Base-by-base conservation (phyloP, 2,888 invertebrate genomes). In the Laspeyria flexula region DNA sequence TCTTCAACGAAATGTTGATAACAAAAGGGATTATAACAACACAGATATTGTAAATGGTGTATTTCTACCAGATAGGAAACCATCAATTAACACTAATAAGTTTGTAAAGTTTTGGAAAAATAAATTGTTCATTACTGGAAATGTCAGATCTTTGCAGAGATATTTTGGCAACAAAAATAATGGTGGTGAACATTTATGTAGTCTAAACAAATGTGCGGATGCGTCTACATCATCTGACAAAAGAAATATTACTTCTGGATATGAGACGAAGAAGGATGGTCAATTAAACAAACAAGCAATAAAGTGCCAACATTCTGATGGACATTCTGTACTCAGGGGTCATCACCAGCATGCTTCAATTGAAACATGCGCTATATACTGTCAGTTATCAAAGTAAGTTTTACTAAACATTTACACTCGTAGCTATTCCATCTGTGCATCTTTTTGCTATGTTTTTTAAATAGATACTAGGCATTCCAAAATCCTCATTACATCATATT, bases 101-200 rank as follows among this genome's bases (percentile, higher is more conserved):
- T 90, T 91, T 69, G 83, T 91, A 1, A 91, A 88, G 58, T 91
- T 91, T 74, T 92, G 92, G 90, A 92, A 91, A 75, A 90, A 85
- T 61, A 92, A 91, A 71, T 74, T 91, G 42, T 87, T 91, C 55
- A 69, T 91, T 38, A 87, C 85, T 67, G 90, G 90, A 21, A 90
- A 91, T 73, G 90, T 91, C 12, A 80, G 88, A 62, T 82, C 91
- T 35, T 73, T 92, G 49, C 91, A 91, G 60, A 81, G 87, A 77
- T 91, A 88, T 75, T 91, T 91, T 73, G 82, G 86, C 4, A 86
- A 76, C 65, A 89, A 90, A 79, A 83, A 71, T 52, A 75, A 60
- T 67, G 77, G 73, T 56, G 77, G 77, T 46, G 88, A 87, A 68
- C 83, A 86, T 66, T 65, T 86, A 49, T 86, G 85, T 71, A 83